Base-by-base conservation (phyloP, 2,797 vertebrate genomes). In the Numenius phaeopus region DNA sequence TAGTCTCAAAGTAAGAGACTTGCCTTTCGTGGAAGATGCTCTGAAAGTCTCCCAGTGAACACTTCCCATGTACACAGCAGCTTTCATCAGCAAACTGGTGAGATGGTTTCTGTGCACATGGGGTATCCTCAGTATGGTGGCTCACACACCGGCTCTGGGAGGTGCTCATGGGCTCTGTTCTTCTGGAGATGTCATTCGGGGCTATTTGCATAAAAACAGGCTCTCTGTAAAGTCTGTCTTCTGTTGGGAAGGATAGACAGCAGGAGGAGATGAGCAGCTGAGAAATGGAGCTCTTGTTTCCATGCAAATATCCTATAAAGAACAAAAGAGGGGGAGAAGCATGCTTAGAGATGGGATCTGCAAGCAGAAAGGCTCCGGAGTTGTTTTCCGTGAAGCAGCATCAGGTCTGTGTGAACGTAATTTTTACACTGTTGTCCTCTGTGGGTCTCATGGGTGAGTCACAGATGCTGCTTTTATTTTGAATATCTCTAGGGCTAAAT, bases 381-480 rank as follows among this genome's bases (percentile, higher is more conserved):
- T 39, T 8, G 3, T 93, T 93, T 78, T 79, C 71, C 20, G 2
- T 26, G 58, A 29, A 59, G 76, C 49, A 79, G 34, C 71, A n/a
- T 88, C 78, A 49, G 58, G 77, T 88, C 88, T 27, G 11, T 8
- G 30, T 46, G 83, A 82, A 77, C 90, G 83, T 90, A 3, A 42
- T 92, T 96, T 96, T 95, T 91, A 81, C 75, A 54, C 65, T 57
- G 54, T 61, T 84, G 54, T 95, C 73, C 1, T 3, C 44, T 73
- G 27, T 70, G 86, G 50, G 73, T 94, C 88, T 96, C 90, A 5
- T 27, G 88, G 78, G 57, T 79, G 54, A 94, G 46, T 62, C 83
- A 76, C 90, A 95, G 88, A 91, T 94, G 89, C 92, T 92, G 83
- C 90, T 90, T 93, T 85, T 91, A 81, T 89, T 93, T 85, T 42